Evolutionary conservation across 2,888 invertebrate species (phyloP).

Genomic region (Cantharis nigra): DNA sequence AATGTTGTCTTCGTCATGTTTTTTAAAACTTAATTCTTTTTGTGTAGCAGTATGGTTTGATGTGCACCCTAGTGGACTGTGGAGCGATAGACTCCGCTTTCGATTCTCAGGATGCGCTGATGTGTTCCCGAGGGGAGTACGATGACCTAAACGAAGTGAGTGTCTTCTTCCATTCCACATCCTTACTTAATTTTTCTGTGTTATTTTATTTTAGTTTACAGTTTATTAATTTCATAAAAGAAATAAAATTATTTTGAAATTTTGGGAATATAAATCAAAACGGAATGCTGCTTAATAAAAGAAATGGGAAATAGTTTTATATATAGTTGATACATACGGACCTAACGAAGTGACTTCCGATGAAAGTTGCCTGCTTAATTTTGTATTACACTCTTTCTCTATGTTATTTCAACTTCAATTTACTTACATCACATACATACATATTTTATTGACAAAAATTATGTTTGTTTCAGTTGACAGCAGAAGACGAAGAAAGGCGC

Average conservation of each 20-base stretch:
- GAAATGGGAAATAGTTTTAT: no score
- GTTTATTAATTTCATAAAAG: background rate
- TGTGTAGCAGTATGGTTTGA: background rate
- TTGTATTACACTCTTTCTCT: no score
- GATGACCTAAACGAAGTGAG: background rate
- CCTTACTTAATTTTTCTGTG: background rate
- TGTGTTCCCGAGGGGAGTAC: background rate
- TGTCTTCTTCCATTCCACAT: background rate
- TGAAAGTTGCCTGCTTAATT: background rate
- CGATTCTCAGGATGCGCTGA: background rate
- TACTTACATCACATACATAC: background rate
- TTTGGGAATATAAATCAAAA: no score
- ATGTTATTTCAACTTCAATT: no score
- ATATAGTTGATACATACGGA: no score
- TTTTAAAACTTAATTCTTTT: background rate
- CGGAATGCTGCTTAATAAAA: no score
- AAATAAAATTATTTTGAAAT: no score
- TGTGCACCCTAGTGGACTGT: background rate
- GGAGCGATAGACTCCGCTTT: background rate
- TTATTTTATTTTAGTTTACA: background rate
- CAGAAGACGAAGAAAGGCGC: slow-evolving; percentile 89
- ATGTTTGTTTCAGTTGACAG: slow-evolving; percentile 70
- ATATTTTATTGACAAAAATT: background rate
- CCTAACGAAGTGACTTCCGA: background rate
- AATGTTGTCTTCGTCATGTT: background rate